Percentiles rank a stretch among this genome's conserved stretches.
Conservation (phyloP, 2,797 vertebrate species). For the Brotula barbata region DNA sequence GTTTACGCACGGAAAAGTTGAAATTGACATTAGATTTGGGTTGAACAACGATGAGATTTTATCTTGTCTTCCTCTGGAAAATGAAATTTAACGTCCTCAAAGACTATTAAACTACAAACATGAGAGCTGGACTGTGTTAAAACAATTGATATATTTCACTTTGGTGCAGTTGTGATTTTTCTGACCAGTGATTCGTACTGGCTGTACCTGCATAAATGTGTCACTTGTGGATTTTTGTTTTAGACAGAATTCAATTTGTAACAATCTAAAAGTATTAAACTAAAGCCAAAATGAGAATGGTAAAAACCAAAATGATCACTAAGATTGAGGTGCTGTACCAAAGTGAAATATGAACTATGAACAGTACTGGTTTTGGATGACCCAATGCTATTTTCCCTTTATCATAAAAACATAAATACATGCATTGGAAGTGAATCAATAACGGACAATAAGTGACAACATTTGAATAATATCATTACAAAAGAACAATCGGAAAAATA, state of each 20-base stretch:
- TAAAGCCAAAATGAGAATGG: neutral
- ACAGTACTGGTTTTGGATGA: constrained; percentile 58
- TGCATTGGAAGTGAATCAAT: constrained; percentile 29
- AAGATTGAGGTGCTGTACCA: constrained; percentile 6
- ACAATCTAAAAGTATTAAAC: neutral
- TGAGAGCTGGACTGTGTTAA: constrained; percentile 14
- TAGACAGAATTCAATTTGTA: neutral
- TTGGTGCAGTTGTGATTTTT: constrained; percentile 24
- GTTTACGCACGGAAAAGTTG: constrained; percentile 16
- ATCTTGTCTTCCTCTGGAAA: constrained; percentile 9
- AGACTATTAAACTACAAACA: constrained; percentile 5
- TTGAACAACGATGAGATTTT: neutral
- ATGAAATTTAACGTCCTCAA: constrained; percentile 10
- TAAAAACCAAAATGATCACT: neutral
- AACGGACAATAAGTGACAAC: constrained; percentile 31
- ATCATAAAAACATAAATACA: constrained; percentile 59
- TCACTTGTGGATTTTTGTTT: constrained; percentile 1
- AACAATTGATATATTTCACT: constrained; percentile 22
- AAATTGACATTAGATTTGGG: constrained; percentile 4
- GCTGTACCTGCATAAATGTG: neutral
- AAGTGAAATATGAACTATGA: constrained; percentile 18
- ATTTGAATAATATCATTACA: constrained; percentile 32
- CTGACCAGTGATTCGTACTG: neutral
- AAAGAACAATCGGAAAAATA: constrained; percentile 13
- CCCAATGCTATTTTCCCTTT: constrained; percentile 74